Percentiles rank a stretch among this genome's conserved stretches.
Conservation (phyloP, 1,140 invertebrate genomes). For the Macrostomum lignano region DNA sequence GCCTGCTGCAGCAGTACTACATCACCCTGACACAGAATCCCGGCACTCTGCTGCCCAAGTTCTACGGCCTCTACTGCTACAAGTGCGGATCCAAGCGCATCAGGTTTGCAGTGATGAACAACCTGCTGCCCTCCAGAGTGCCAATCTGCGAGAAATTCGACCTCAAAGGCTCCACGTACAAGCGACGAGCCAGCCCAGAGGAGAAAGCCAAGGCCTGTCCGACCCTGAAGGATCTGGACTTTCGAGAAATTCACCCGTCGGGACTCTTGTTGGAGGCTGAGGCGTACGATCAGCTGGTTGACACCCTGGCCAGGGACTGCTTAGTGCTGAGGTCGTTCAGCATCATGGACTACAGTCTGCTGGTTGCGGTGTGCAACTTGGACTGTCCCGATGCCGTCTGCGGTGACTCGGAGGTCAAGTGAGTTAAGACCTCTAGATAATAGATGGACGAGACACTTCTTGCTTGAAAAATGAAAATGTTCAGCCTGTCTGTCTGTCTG, state of each 20-base stretch:
- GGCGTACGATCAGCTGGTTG: slow-evolving; percentile 63
- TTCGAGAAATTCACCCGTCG: slow-evolving; percentile 57
- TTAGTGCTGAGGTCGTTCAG: slow-evolving; percentile 70
- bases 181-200: slow-evolving; percentile 57
- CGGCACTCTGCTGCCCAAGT: slow-evolving; percentile 84
- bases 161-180: slow-evolving; percentile 66
- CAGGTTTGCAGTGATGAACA: slow-evolving; percentile 92
- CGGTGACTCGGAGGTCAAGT: no score
- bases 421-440: no score
- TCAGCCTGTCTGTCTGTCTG: no score
- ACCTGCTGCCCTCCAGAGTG: slow-evolving; percentile 80
- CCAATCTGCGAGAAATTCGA: slow-evolving; percentile 94
- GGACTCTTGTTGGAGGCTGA: slow-evolving; percentile 74
- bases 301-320: slow-evolving; percentile 81
- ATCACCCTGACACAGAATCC: slow-evolving; percentile 90
- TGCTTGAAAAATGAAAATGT: no score
- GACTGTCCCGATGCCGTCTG: slow-evolving; percentile 14
- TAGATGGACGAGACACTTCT: no score
- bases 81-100: slow-evolving; percentile 66
- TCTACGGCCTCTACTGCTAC: slow-evolving; percentile 95
- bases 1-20: slow-evolving; percentile 77
- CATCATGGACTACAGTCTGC: slow-evolving; percentile 92
- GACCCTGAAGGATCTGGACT: slow-evolving; percentile 85
- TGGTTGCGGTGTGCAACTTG: slow-evolving; percentile 55
- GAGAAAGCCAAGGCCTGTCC: slow-evolving; percentile 63